These are phyloP conservation scores for Leptopilina drosophilae DNA, from an alignment of 2,888 invertebrate genomes.

Conservation along the genomic window DNA sequence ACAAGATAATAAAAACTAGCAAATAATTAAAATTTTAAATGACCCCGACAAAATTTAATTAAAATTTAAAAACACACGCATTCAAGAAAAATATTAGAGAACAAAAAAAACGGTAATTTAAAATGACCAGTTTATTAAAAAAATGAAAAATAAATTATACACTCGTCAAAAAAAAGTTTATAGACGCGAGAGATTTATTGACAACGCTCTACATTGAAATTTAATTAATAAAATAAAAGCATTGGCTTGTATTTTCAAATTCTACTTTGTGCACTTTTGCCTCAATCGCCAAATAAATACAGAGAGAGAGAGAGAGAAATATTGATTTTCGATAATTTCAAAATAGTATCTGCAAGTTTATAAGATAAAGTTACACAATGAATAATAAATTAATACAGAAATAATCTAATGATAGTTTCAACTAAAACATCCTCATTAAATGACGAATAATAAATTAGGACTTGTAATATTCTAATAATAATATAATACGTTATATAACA, in stretches of 20 bases:
- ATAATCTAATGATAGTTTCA: conserved; percentile 1
- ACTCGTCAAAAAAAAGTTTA: too few relatives aligned
- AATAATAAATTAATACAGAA: not conserved
- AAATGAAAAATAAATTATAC: not conserved
- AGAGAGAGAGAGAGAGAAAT: not conserved
- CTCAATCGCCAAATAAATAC: not conserved
- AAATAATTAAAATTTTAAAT: too few relatives aligned
- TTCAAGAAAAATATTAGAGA: too few relatives aligned
- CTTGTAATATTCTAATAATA: not conserved
- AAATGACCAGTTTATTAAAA: too few relatives aligned
- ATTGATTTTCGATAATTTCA: conserved; percentile 9
- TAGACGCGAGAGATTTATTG: not conserved
- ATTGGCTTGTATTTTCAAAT: not conserved
- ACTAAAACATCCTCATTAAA: not conserved
- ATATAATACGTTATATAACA: not conserved
- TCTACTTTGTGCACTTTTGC: not conserved
- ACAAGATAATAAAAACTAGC: too few relatives aligned
- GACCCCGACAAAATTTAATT: too few relatives aligned
- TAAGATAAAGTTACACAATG: not conserved
- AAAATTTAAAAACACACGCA: too few relatives aligned
- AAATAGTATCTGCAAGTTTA: not conserved
- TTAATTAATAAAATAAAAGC: conserved; percentile 12
- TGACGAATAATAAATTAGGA: not conserved
- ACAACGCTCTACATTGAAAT: not conserved
- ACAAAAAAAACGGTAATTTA: too few relatives aligned